phyloP scores from a whole-genome alignment of 2,797 vertebrate genomes.

The Myoxocephalus aenaeus region DNA sequence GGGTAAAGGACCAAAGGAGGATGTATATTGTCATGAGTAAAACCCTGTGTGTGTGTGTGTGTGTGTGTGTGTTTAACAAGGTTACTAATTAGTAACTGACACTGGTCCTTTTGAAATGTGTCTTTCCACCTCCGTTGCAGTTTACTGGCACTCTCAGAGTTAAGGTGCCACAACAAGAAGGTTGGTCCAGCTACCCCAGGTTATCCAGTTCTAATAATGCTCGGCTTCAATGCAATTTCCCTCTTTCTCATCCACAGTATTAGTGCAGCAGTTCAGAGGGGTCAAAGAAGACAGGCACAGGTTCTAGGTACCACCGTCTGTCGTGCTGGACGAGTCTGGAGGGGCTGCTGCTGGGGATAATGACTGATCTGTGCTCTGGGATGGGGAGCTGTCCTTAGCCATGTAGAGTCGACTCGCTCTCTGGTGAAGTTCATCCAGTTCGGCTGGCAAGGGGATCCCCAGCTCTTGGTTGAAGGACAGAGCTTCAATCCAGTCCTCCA shows the following conservation, averaged over 20 bases:
- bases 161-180: conserved; percentile 12
- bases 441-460: conserved; percentile 92
- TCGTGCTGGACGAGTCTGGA: conserved; percentile 70
- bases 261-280: conserved; percentile 69
- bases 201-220: conserved; percentile 71
- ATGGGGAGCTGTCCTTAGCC: conserved; percentile 78
- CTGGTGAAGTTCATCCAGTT: conserved; percentile 94
- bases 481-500: conserved; percentile 95
- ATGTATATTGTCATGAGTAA: conserved; percentile 35
- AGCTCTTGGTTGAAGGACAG: conserved; percentile 93
- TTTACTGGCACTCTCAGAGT: conserved; percentile 33
- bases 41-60: conserved; percentile 6
- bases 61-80: neutral
- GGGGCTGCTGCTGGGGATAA: conserved; percentile 70
- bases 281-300: conserved; percentile 8
- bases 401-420: conserved; percentile 86
- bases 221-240: conserved; percentile 34
- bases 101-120: conserved; percentile 73
- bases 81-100: conserved; percentile 26
- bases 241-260: conserved; percentile 48
- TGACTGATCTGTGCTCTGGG: conserved; percentile 41
- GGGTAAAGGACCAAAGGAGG: conserved; percentile 7
- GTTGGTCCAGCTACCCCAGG: conserved; percentile 65
- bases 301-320: conserved; percentile 68
- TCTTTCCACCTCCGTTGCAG: conserved; percentile 47